Evolutionary conservation across 1,140 invertebrate species (phyloP), one percentile per base, ranked within the genome.

Genomic region (Drosophila bifasciata): DNA sequence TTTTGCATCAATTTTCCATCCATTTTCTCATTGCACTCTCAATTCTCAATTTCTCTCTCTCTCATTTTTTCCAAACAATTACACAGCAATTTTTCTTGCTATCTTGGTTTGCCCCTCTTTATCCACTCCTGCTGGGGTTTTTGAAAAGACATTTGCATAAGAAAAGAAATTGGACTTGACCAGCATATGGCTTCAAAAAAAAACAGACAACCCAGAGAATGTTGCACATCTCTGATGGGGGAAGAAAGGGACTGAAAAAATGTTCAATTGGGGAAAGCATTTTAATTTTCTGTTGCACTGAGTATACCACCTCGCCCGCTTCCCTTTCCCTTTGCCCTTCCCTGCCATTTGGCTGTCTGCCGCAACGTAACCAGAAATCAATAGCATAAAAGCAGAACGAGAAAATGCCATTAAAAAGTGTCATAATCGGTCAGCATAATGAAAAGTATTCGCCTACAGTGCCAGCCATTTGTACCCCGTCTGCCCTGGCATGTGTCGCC

Each of bases 391-490:
- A 74, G 79, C 71, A 75, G 63, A 71, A 85, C 81, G 71, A 86
- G 81, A 85, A 85, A 85, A 85, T 85, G 61, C 76, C 64, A 85
- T 85, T 85, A 86, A 85, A 85, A 85, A 81, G 73, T 85, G 81
- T 86, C 81, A 86, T 85, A 85, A 85, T 85, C 81, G 81, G 81
- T 86, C 81, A 85, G 81, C 81, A 85, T 85, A 85, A 80, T 81
- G 81, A 86, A 77, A 75, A 74, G 72, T 75, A 68, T 56, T 67
- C 32, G 32, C 32, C 49, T 39, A 36, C 57, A 43, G 17, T 46
- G 40, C 9, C 11, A 13, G 21, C 17, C 39, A 36, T 36, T 36
- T 3, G 32, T 40, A 3, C 43, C 16, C 16, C 17, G 3, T n/a
- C n/a, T 8, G 1, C 28, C 9, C 58, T 39, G 8, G 1, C 9